phyloP scores from a whole-genome alignment of 2,888 invertebrate species.

The Dicyrtomina minuta region DNA sequence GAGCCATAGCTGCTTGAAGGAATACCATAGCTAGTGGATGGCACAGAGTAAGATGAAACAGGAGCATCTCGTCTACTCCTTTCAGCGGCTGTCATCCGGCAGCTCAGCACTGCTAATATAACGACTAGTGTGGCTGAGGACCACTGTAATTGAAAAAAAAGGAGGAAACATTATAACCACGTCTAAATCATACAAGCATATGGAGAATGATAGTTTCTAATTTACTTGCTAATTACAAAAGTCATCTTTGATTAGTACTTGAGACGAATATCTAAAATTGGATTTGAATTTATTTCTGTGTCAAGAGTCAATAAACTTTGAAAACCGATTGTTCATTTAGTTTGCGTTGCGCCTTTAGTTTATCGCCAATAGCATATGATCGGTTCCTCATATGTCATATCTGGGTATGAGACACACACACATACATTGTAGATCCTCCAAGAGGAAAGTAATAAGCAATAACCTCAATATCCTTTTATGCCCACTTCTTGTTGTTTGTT shows the following conservation, averaged over 20 bases:
- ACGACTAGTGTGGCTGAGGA: conserved; percentile 47
- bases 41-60: conserved; percentile 22
- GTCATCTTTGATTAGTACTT: conserved; percentile 15
- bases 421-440: too few relatives aligned
- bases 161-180: background rate
- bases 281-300: conserved; percentile 18
- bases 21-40: conserved; percentile 39
- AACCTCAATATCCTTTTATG: conserved; percentile 25
- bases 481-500: background rate
- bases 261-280: background rate
- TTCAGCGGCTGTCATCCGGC: conserved; percentile 10
- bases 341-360: background rate
- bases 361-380: background rate
- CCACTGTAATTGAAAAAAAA: conserved; percentile 18
- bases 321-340: background rate
- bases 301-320: conserved; percentile 29
- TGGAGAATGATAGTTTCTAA: background rate
- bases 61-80: conserved; percentile 19
- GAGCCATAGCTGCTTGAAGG: conserved; percentile 24
- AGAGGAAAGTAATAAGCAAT: background rate
- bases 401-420: too few relatives aligned
- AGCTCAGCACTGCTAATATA: conserved; percentile 46
- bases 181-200: background rate
- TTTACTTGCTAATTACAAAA: background rate
- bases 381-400: too few relatives aligned